Base-by-base conservation (phyloP, 2,888 invertebrate genomes). In the Trachelus iudaicus region DNA sequence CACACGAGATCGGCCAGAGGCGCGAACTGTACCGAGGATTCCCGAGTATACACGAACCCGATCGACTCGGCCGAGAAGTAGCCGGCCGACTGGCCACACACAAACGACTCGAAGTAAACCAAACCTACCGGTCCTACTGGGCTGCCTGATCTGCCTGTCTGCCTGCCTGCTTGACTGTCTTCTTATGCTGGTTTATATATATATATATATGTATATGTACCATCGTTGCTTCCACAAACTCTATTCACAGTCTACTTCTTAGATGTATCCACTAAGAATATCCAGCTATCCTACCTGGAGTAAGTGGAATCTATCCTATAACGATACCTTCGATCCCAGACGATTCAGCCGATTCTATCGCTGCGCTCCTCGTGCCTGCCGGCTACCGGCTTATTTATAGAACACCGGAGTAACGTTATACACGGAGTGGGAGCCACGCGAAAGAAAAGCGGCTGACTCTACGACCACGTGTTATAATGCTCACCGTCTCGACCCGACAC, bases 51-150 rank as follows among this genome's bases (percentile, higher is more conserved):
- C 71, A 34, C 71, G 33, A 71, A 34, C 33, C 33, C 71, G 71
- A 71, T 33, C 71, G 71, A 11, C 33, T 31, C 33, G 71, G 56
- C 15, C 81, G 83, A 85, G 82, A 81, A 86, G 86, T 84, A 81
- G 83, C 69, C 71, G 34, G 69, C 81, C 77, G 81, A 86, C 83
- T 85, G 85, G 83, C 85, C 81, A 82, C 80, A 80, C 80, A 84
- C 84, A 85, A 82, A 82, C 73, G 85, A 84, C 85, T 82, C 79
- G 85, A 84, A 84, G 86, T 83, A 82, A 86, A 86, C 87, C 83
- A 83, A 86, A 86, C 86, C 81, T 86, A 86, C 86, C 86, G 87
- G 87, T 86, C 86, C 86, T 86, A 80, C 71, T 31, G 71, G 31
- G 31, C 71, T 71, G 56, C 23, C 56, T 56, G 56, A 56, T 75